Percentiles rank a stretch among this genome's conserved stretches.
phyloP scores from a whole-genome alignment of 2,113 vertebrate species.

The Brachyistius frenatus region DNA sequence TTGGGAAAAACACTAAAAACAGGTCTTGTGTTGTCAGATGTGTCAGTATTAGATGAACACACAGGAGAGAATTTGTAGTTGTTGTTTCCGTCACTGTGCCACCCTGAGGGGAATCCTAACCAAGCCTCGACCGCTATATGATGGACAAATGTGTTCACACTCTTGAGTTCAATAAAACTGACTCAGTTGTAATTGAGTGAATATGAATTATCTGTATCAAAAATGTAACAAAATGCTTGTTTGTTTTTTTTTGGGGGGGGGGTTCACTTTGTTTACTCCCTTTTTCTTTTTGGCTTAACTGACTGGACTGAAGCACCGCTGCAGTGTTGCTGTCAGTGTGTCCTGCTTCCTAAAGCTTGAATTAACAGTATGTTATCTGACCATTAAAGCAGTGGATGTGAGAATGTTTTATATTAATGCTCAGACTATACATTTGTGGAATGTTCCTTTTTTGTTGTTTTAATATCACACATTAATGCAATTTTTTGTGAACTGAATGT shows the following conservation, averaged over 20 bases:
- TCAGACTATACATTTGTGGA: no score
- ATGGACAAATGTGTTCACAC: neutral
- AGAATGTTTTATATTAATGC: slow-evolving; percentile 3
- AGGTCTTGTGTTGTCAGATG: slow-evolving; percentile 21
- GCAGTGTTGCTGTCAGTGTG: slow-evolving; percentile 7
- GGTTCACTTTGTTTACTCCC: neutral
- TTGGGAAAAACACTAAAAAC: slow-evolving; percentile 8
- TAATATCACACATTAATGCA: neutral
- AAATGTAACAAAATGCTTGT: slow-evolving; percentile 18
- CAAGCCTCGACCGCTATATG: neutral
- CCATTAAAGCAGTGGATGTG: neutral
- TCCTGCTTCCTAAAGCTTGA: slow-evolving; percentile 10
- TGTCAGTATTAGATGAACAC: slow-evolving; percentile 14
- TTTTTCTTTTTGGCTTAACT: slow-evolving; percentile 16
- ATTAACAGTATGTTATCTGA: slow-evolving; percentile 32
- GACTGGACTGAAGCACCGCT: slow-evolving; percentile 14
- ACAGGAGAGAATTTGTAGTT: neutral
- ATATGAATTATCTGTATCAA: slow-evolving; percentile 1
- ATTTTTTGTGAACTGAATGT: neutral
- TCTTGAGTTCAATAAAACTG: neutral
- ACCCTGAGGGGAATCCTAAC: slow-evolving; percentile 9
- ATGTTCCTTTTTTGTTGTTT: slow-evolving; percentile 15
- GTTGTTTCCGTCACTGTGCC: slow-evolving; percentile 14
- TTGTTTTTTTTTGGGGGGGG: neutral
- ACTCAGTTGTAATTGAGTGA: slow-evolving; percentile 9